Conservation (phyloP, 2,888 invertebrate genomes). For the Ryuthela nishihirai region DNA sequence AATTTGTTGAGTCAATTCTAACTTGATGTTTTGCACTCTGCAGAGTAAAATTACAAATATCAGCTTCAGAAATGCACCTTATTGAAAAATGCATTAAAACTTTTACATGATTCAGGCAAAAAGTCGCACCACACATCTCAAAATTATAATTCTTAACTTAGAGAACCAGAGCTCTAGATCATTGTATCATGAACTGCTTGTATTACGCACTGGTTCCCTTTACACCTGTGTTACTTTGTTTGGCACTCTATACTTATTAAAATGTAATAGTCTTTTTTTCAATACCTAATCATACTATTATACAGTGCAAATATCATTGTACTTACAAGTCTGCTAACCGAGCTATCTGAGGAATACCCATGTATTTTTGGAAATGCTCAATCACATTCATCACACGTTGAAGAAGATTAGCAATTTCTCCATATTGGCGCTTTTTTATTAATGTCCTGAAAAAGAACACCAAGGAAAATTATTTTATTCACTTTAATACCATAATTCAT, state of each 20-base stretch:
- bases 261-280: too few species aligned
- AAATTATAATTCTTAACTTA: too few species aligned
- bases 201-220: too few species aligned
- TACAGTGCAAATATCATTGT: not conserved
- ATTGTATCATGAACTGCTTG: too few species aligned
- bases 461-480: too few species aligned
- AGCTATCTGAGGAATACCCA: slow-evolving; percentile 85
- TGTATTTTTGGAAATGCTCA: slow-evolving; percentile 87
- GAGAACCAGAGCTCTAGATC: too few species aligned
- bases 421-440: slow-evolving; percentile 80
- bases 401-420: slow-evolving; percentile 86
- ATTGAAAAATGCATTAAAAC: slow-evolving; percentile 41
- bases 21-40: slow-evolving; percentile 67
- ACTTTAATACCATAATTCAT: too few species aligned
- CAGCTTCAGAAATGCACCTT: not conserved
- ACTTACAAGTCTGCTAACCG: slow-evolving; percentile 70
- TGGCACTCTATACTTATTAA: too few species aligned
- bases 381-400: slow-evolving; percentile 96
- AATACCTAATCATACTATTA: too few species aligned
- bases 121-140: too few species aligned
- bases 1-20: slow-evolving; percentile 79
- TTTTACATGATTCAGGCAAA: not conserved
- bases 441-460: slow-evolving; percentile 55
- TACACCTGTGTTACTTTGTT: too few species aligned
- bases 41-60: slow-evolving; percentile 3